Conservation (phyloP, 92 coral and sea anemone species). For the Pocillopora meandrina region DNA sequence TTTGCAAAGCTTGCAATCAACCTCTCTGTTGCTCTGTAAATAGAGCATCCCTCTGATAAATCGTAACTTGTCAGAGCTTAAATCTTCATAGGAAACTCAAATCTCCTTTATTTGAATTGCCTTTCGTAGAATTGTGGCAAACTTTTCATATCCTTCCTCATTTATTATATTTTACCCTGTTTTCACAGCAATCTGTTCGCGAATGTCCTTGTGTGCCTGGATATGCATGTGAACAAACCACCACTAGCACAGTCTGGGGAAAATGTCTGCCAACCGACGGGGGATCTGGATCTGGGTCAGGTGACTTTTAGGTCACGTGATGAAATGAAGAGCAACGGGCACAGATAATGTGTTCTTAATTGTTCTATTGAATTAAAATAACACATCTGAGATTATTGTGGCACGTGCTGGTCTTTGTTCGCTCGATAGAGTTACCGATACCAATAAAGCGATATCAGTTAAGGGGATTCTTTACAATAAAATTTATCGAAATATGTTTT, state of each 20-base stretch:
- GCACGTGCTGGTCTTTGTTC: no score
- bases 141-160: not conserved
- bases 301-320: not conserved
- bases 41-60: no score
- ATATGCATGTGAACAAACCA: not conserved
- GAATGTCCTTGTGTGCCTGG: slow-evolving; percentile 11
- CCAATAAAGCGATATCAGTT: no score
- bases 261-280: not conserved
- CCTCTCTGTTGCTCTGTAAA: no score
- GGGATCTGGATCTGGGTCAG: slow-evolving; percentile 10
- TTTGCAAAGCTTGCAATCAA: no score
- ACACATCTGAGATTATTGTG: not conserved
- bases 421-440: no score
- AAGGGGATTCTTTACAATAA: no score
- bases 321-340: not conserved
- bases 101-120: no score
- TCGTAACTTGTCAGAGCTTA: no score
- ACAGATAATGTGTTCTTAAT: not conserved
- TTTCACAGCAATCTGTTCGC: not conserved
- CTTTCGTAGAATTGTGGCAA: no score
- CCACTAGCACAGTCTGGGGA: not conserved
- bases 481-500: no score
- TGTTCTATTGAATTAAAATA: not conserved
- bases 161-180: not conserved
- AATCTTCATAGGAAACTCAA: no score